Percentiles rank a stretch among this genome's conserved stretches.
Evolutionary conservation across 2,797 vertebrate genomes (phyloP).

Genomic region (Pseudomugil gertrudae): DNA sequence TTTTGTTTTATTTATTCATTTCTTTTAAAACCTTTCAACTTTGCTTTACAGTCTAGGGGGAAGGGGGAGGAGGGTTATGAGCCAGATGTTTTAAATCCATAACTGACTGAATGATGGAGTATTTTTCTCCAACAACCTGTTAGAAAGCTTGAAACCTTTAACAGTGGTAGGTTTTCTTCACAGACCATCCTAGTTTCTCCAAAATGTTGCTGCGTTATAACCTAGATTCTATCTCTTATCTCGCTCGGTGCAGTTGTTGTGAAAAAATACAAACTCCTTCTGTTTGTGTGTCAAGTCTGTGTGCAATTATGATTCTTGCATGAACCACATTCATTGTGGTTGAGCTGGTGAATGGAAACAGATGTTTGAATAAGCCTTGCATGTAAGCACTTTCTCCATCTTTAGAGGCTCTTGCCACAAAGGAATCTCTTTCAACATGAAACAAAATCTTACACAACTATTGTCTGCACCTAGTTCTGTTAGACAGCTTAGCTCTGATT

Average conservation of each 20-base stretch:
- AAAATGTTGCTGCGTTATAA: slow-evolving; percentile 37
- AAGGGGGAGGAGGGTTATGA: too few species aligned
- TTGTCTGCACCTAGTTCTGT: slow-evolving; percentile 54
- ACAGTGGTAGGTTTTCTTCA: slow-evolving; percentile 3
- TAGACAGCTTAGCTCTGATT: slow-evolving; percentile 56
- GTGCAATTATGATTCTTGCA: slow-evolving; percentile 73
- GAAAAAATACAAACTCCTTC: slow-evolving; percentile 34
- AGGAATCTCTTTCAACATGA: slow-evolving; percentile 71
- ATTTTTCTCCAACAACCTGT: neutral
- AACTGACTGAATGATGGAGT: too few species aligned
- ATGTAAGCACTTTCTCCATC: slow-evolving; percentile 74
- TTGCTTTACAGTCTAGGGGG: too few species aligned
- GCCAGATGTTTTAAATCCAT: too few species aligned
- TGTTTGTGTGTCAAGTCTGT: slow-evolving; percentile 59
- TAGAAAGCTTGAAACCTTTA: neutral
- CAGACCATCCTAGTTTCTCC: neutral
- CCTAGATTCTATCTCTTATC: slow-evolving; percentile 28
- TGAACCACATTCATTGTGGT: slow-evolving; percentile 72
- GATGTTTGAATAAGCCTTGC: slow-evolving; percentile 68
- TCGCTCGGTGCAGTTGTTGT: slow-evolving; percentile 28
- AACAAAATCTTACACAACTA: slow-evolving; percentile 44
- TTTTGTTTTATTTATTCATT: too few species aligned
- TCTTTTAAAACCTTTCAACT: too few species aligned
- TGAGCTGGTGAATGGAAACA: slow-evolving; percentile 65
- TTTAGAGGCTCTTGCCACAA: slow-evolving; percentile 53